Evolutionary conservation across 2,113 vertebrate species (phyloP), one percentile per base, ranked within the genome.

Genomic region (Gila orcuttii): DNA sequence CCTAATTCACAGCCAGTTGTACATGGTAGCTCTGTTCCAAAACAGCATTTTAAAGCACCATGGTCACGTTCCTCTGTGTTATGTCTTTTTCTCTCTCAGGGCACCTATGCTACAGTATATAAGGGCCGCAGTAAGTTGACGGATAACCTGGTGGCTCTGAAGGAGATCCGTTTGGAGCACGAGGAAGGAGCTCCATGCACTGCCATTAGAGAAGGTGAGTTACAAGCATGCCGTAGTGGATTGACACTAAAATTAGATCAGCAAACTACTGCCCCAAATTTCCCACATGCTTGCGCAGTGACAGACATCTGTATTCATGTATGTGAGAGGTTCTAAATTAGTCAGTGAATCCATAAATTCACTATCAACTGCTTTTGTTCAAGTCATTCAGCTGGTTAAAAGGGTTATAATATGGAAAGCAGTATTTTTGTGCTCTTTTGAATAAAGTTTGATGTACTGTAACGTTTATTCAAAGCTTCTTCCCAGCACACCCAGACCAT

Each of bases 171-270:
- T 3, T 87, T 95, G 85, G 95, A 96, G 57, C 95, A 96, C 2
- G 95, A 96, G 87, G 95, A 96, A 90, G 95, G 95, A 83, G 95
- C 95, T 81, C 95, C 95, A 1, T 96, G 95, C 87, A 95, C 95
- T 12, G 95, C 95, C 1, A 96, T 96, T 85, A 92, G 95, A 93
- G 95, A 95, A 92, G 95, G 95, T 95, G 90, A 74, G 87, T 39
- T 78, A 52, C 64, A 57, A 25, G 52, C n/a, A 15, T 47, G n/a
- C 42, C 7, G 12, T n/a, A 66, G 25, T 79, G 64, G 45, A 81
- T 57, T 39, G 28, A 57, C 39, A 68, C 79, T 82, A 82, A 82
- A 82, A 82, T 68, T 82, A 64, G 79, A 64, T 81, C 59, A 8
- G 33, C 10, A 47, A 64, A 81, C 59, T 79, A 79, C 52, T 77